These are phyloP conservation scores for Setipinna tenuifilis DNA, from an alignment of 2,797 vertebrate species.

Conservation along the genomic window DNA sequence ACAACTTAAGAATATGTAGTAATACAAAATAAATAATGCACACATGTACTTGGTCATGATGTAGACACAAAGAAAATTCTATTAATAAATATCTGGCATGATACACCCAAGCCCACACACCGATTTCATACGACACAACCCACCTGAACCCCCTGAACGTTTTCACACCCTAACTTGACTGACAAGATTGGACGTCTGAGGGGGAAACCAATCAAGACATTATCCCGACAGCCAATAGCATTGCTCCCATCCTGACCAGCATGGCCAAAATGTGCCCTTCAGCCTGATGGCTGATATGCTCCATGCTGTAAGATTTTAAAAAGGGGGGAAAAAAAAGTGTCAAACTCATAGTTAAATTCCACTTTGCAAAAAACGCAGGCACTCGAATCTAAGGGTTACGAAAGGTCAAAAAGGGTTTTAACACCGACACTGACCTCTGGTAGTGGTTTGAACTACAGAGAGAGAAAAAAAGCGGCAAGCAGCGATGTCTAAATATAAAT, in stretches of 20 bases:
- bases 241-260: conserved; percentile 9
- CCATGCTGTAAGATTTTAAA: neutral
- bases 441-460: conserved; percentile 11
- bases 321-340: neutral
- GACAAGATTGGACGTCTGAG: neutral
- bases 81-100: conserved; percentile 16
- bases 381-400: neutral
- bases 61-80: conserved; percentile 18
- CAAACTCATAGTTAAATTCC: conserved; percentile 8
- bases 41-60: conserved; percentile 51
- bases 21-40: conserved; percentile 44
- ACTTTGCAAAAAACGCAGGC: conserved; percentile 28
- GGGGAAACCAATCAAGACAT: neutral
- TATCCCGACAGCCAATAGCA: neutral
- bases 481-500: conserved; percentile 17
- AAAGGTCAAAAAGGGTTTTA: neutral
- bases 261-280: neutral
- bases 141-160: neutral
- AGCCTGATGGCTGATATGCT: conserved; percentile 23
- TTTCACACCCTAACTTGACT: neutral
- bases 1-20: conserved; percentile 1
- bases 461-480: neutral
- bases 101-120: neutral
- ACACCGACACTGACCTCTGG: neutral
- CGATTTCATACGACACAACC: neutral